Evolutionary conservation across 1,140 invertebrate genomes (phyloP), one percentile per base, ranked within the genome.

Genomic region (Mesaphorura yosii): DNA sequence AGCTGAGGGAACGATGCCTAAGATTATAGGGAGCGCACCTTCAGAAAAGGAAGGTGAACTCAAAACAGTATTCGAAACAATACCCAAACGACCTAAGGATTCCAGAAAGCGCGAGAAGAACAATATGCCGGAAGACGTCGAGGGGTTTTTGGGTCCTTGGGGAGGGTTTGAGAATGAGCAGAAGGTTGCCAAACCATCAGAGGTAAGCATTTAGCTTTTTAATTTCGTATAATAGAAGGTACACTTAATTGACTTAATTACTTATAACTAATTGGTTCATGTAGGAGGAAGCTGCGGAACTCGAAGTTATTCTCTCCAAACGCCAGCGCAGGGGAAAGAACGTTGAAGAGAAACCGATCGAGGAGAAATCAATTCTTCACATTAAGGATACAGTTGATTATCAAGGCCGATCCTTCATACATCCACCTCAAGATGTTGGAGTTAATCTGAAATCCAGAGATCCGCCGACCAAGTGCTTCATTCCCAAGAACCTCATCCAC

Each of bases 61-160:
- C 1, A 88, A 87, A 65, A 90, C 88, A 41, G 89, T 94, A 0
- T 95, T 95, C 75, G 91, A 95, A 71, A 77, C 72, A 28, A 81
- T 81, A 20, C 80, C 79, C 40, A 75, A 80, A 62, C 72, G 79
- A 66, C 77, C 78, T 39, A 71, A 82, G 3, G 84, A 91, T 65
- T 94, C 90, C 67, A 78, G 93, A 66, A 98, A 97, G 73, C 74
- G 91, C 63, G 78, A 82, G 39, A 85, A 81, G 68, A 98, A 99
- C 74, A 79, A 86, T 63, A 79, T 97, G 70, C 81, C 95, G 0
- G 73, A 77, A 27, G 95, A 99, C 74, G 79, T 98, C 53, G 88
- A 88, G 53, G 93, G 92, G 6, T 98, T 94, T 69, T 71, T 93
- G 2, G 95, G 96, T 1, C 96, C 95, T 0, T 99, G 96, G 96